Evolutionary conservation across 2,888 invertebrate genomes (phyloP).

Genomic region (Muschampia plurimacula): DNA sequence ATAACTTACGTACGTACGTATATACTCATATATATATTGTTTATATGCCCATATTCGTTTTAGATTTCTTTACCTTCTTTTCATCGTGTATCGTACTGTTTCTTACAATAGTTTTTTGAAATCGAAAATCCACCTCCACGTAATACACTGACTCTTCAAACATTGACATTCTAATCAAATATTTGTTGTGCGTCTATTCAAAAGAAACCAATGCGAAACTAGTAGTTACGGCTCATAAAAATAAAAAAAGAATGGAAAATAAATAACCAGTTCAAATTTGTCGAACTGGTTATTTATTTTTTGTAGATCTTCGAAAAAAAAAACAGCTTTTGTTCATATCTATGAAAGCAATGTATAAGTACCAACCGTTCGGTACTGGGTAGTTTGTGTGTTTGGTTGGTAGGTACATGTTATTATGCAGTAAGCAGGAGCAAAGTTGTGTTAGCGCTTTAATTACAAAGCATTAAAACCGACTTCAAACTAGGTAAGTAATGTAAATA

Average conservation of each 20-base stretch:
- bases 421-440: background rate
- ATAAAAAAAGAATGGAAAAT: conserved; percentile 3
- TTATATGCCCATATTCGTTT: background rate
- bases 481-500: too few species aligned
- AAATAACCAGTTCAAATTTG: background rate
- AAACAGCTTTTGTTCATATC: too few species aligned
- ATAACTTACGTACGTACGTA: too few species aligned
- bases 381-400: too few species aligned
- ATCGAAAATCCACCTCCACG: background rate
- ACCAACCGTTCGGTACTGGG: too few species aligned
- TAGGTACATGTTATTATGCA: too few species aligned
- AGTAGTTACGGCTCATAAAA: background rate
- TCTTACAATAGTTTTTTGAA: conserved; percentile 7
- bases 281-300: too few species aligned
- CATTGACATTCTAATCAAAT: conserved; percentile 19
- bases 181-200: conserved; percentile 13
- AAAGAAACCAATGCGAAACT: conserved; percentile 13
- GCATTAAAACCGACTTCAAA: background rate
- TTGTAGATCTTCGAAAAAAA: too few species aligned
- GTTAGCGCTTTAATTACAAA: too few species aligned
- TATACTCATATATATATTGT: background rate
- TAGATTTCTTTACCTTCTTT: background rate
- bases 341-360: too few species aligned
- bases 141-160: background rate
- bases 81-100: background rate